Base-by-base conservation (phyloP, 2,113 vertebrate species). In the Chelonoidis abingdonii region DNA sequence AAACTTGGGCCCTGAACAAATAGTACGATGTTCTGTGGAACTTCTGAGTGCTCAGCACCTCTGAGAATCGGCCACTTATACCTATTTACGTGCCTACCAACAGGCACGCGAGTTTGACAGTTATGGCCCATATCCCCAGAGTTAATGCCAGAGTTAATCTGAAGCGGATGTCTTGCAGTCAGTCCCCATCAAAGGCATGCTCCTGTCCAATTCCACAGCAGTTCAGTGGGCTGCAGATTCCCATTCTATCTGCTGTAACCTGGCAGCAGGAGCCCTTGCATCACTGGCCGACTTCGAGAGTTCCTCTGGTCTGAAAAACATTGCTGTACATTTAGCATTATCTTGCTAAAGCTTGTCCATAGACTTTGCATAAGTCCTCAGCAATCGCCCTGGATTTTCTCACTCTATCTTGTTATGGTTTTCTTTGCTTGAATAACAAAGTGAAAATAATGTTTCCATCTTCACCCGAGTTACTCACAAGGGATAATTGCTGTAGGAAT, bases 291-390 rank as follows among this genome's bases (percentile, higher is more conserved):
- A 41, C 19, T 7, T 21, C 3, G 0, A n/a, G n/a, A 5, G 35
- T 4, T 8, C 13, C 5, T 57, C 35, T 50, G 24, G 41, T 22
- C 14, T 52, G 35, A 44, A 69, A 35, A 69, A 35, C 7, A 22
- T 49, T 0, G 11, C 27, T 44, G 1, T 0, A 7, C 3, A 1
- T 5, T n/a, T 8, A 29, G 35, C 4, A 1, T 1, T 44, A 25
- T 41, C 35, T 8, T 24, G 7, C 35, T 35, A 54, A 3, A n/a
- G 22, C 59, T 19, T 1, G 12, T 3, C 38, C 8, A 8, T 1
- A 21, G 59, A n/a, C 19, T 17, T 69, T 38, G 65, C 35, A 69
- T n/a, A 10, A 38, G 17, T 35, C 31, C 62, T 31, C 31, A 8
- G 14, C 14, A 35, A 17, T 31, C 0, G 65, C 65, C 65, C 8